These are phyloP conservation scores for Lathamus discolor DNA, from an alignment of 2,113 vertebrate genomes.

Conservation along the genomic window DNA sequence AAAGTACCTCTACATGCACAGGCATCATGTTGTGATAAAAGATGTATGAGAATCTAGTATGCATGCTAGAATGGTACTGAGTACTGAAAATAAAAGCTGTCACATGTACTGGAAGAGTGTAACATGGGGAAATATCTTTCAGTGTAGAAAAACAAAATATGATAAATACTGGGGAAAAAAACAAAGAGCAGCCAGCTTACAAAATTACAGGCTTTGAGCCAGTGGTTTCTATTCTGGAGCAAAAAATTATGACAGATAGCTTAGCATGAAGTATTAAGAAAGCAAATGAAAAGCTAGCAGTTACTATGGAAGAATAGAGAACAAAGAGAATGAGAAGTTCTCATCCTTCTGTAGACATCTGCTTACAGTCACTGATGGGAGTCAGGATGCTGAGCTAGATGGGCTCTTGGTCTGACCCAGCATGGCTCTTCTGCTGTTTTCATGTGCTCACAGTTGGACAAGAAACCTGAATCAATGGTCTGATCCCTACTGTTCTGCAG, in stretches of 20 bases:
- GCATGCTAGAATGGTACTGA: not conserved
- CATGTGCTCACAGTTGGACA: not conserved
- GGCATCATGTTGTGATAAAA: not conserved
- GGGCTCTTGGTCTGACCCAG: not conserved
- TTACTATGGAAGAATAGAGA: not conserved
- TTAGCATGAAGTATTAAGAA: not conserved
- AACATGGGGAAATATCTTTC: not conserved
- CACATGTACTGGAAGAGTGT: not conserved
- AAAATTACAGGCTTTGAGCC: not conserved
- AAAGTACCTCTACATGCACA: not conserved
- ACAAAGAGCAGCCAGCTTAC: not conserved
- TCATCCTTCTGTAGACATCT: not conserved
- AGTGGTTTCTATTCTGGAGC: not conserved
- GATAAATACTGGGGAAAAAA: not conserved
- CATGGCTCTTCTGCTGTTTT: not conserved
- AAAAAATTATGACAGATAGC: not conserved
- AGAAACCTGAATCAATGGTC: not conserved
- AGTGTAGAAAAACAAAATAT: not conserved
- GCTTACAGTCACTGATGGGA: not conserved
- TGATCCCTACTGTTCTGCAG: not conserved
- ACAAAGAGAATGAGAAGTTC: not conserved
- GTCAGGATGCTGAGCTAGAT: not conserved
- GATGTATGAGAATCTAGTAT: not conserved
- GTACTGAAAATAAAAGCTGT: not conserved
- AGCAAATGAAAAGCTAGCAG: not conserved